Evolutionary conservation across 2,797 vertebrate genomes (phyloP).

Genomic region (Falco columbarius): DNA sequence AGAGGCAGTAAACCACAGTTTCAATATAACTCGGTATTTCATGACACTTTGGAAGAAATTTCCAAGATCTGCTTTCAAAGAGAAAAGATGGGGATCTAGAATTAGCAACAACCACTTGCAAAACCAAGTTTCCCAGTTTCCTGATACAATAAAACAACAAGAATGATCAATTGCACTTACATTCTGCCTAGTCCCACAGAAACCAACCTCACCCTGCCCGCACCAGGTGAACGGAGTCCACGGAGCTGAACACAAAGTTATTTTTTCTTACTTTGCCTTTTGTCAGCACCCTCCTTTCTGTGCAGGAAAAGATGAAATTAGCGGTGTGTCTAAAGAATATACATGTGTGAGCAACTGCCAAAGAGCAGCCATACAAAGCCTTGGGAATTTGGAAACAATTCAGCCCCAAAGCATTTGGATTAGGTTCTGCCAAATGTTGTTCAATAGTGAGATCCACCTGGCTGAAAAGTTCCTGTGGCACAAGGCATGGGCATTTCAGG

Average conservation of each 20-base stretch:
- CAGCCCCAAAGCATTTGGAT: not conserved
- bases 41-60: not conserved
- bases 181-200: not conserved
- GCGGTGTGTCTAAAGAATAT: not conserved
- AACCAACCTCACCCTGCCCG: not conserved
- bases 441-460: not conserved
- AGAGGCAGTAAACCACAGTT: not conserved
- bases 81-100: not conserved
- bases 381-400: not conserved
- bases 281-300: not conserved
- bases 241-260: not conserved
- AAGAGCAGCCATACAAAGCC: not conserved
- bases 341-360: not conserved
- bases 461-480: not conserved
- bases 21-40: not conserved
- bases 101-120: not conserved
- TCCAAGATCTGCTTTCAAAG: not conserved
- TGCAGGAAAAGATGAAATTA: not conserved
- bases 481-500: accelerated
- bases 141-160: not conserved
- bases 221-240: not conserved
- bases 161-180: not conserved
- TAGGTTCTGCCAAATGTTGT: not conserved
- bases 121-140: not conserved
- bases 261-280: not conserved